These are phyloP conservation scores for Lepus americanus DNA, from an alignment of 2,113 vertebrate species.

Conservation along the genomic window DNA sequence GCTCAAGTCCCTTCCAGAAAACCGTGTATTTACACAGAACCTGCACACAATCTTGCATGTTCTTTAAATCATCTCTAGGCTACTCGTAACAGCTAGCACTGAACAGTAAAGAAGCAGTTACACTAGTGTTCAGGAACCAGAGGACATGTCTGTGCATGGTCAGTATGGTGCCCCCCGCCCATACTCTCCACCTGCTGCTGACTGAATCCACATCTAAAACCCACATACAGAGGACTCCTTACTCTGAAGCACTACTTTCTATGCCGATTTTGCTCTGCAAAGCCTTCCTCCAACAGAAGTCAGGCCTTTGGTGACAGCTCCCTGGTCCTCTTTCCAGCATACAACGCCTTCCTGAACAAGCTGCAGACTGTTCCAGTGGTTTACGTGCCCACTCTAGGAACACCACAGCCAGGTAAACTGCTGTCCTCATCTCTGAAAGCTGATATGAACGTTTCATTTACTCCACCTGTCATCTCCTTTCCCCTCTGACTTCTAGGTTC, in stretches of 20 bases:
- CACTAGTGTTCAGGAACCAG: neutral
- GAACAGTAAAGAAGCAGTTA: no score
- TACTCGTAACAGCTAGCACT: neutral
- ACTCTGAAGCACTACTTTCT: neutral
- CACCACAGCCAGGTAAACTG: conserved; percentile 77
- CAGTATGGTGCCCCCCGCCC: neutral
- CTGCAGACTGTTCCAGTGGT: conserved; percentile 80
- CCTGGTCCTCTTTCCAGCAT: conserved; percentile 72
- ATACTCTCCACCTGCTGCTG: neutral
- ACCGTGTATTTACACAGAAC: neutral
- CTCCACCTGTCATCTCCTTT: neutral
- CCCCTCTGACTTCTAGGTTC: conserved; percentile 52
- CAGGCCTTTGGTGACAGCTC: neutral
- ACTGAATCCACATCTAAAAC: neutral
- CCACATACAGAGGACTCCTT: neutral
- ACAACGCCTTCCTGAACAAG: conserved; percentile 80
- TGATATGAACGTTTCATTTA: neutral
- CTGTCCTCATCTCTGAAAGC: neutral
- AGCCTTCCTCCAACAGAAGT: neutral
- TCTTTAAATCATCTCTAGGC: neutral
- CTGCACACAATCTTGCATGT: neutral
- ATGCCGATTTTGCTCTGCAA: neutral
- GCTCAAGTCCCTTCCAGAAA: neutral
- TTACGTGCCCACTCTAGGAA: conserved; percentile 73
- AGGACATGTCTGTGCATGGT: neutral